Conservation (phyloP, 53 echinoderm and acorn worm species). For the Crossaster papposus region DNA sequence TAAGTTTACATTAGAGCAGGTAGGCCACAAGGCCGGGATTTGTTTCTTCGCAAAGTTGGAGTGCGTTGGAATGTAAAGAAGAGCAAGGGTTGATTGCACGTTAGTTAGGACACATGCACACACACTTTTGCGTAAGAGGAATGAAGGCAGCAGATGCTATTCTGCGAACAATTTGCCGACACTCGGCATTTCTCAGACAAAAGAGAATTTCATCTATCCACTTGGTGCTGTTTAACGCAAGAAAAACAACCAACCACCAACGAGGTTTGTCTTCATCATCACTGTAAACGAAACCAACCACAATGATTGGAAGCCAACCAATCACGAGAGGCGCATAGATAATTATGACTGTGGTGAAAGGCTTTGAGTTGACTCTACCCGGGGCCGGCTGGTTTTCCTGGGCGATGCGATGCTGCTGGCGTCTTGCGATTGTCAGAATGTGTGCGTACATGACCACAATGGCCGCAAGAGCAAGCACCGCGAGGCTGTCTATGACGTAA, state of each 20-base stretch:
- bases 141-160: background rate
- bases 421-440: slow-evolving; percentile 14
- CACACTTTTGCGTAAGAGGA: background rate
- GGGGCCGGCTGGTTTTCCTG: slow-evolving; percentile 13
- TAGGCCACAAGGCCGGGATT: no score
- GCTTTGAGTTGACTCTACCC: background rate
- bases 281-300: background rate
- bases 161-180: background rate
- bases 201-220: slow-evolving; percentile 4
- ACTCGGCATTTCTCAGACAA: background rate
- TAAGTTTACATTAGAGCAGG: no score
- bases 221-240: background rate
- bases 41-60: no score
- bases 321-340: background rate
- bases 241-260: background rate
- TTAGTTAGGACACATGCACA: background rate
- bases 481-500: background rate
- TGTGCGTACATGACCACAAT: background rate
- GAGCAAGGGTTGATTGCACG: no score
- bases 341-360: slow-evolving; percentile 1
- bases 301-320: background rate
- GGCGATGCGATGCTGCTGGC: slow-evolving; percentile 1
- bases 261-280: background rate
- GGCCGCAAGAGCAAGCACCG: background rate
- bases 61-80: no score